Base-by-base conservation (phyloP, 30 jellyfish, hydroid and myxozoan species). In the Phacellophora camtschatica region DNA sequence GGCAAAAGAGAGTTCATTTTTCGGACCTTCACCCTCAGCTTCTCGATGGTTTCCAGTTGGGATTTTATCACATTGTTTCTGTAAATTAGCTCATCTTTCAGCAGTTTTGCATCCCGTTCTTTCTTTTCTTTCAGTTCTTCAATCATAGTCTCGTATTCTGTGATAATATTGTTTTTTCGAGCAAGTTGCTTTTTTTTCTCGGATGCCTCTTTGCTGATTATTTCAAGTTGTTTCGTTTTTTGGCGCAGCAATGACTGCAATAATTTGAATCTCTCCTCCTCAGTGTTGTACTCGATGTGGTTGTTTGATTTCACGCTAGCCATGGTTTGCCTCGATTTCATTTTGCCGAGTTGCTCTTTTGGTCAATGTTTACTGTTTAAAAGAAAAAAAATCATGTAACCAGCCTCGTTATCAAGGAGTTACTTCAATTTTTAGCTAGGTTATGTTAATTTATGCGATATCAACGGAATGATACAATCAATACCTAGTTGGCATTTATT, bases 1-100 rank as follows among this genome's bases (percentile, higher is more conserved):
- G 94, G 94, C 9, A 82, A 27, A 45, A 82, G 57, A 7, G 83
- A 82, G 66, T 82, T 69, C 86, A 82, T 54, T 43, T 82, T 82
- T 36, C 94, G 85, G 1, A 82, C 55, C 37, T 68, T 82, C 71
- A 59, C 36, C 12, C 80, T 37, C 12, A 82, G 80, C 35, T 82
- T 82, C 49, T 67, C 85, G 9, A 82, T 82, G 2, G 94, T 82
- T 23, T 82, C 70, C 11, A 57, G 71, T 54, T 82, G 94, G 18
- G 86, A 36, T 55, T 69, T 55, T 36, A 82, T 82, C 18, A 82
- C 94, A 32, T 54, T 66, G 43, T 82, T 82, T 53, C 94, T 54
- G 63, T 82, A 65, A 12, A 66, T 62, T 4, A 82, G 70, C 31
- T 82, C 94, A 48, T 82, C 86, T 31, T 57, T 67, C 41, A 82